Base-by-base conservation (phyloP, 2,888 invertebrate genomes). In the Eilema depressum region DNA sequence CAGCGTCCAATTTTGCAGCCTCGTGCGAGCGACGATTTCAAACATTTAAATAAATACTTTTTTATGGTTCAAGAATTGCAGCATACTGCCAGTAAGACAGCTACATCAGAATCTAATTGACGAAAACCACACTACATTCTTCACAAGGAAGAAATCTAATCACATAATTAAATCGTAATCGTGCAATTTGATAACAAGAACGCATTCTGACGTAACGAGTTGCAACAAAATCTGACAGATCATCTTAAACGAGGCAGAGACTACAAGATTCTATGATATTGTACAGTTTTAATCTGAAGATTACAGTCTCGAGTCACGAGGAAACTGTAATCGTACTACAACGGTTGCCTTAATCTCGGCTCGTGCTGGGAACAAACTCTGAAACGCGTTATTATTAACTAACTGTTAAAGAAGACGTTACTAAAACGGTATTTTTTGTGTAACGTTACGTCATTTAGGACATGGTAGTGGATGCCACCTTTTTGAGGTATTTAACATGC, bases 301-400 rank as follows among this genome's bases (percentile, higher is more conserved):
- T 70, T 41, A 56, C 30, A 30, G 70, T 57, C 59, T 14, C 59
- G 70, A 63, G 47, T 56, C 59, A 59, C 66, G 59, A 66, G 23
- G 37, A 53, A 67, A 47, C 59, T 30, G 59, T 63, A 59, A 56
- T 41, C 33, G 8, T 62, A 63, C 47, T 66, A 61, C 65, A 53
- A 33, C n/a, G 26, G 70, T 71, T 67, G 63, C 70, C 63, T 14
- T 63, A 60, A 63, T 57, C 53, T 33, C 28, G 53, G 47, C 26
- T 81, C 80, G 81, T 80, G 81, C 68, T 80, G 77, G 70, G 79
- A 80, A 79, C 62, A 11, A 26, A 33, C 62, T 68, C 57, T 56
- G 65, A 47, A 60, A 63, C 81, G 71, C 77, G 81, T 71, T 79
- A 74, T n/a, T 60, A 12, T 68, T 71, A 56, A 17, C 60, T 61